phyloP scores from a whole-genome alignment of 2,113 vertebrate species.

The Poicephalus gulielmi region DNA sequence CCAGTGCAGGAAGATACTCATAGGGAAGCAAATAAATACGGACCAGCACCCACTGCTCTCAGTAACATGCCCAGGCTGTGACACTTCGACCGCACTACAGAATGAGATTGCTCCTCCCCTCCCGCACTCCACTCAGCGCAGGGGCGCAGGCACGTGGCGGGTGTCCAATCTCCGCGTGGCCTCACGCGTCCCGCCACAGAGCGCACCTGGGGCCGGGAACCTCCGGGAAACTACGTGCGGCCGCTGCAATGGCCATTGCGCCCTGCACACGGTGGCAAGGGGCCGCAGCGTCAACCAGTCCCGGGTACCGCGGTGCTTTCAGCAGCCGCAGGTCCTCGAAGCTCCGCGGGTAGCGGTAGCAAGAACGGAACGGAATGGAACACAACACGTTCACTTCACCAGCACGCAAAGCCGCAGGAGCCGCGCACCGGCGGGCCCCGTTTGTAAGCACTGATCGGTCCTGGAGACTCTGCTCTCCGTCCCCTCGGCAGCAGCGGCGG shows the following conservation, averaged over 20 bases:
- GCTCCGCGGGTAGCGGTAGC: too few species aligned
- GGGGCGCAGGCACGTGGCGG: fast-evolving
- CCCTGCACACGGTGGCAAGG: not conserved
- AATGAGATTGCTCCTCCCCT: not conserved
- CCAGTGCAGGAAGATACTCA: not conserved
- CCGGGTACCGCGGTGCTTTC: too few species aligned
- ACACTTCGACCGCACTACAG: not conserved
- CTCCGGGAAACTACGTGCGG: not conserved
- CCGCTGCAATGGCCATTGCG: fast-evolving
- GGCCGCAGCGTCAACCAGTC: not conserved
- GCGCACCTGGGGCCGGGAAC: not conserved
- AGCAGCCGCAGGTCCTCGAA: fast-evolving
- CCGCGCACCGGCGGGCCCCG: too few species aligned
- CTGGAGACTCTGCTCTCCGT: not conserved
- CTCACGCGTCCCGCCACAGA: not conserved
- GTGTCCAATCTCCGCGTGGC: too few species aligned
- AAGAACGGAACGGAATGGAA: too few species aligned
- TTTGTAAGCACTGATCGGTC: not conserved
- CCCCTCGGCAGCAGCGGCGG: too few species aligned
- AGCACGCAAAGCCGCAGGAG: too few species aligned
- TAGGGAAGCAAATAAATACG: not conserved
- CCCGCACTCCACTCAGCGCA: too few species aligned
- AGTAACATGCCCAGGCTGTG: not conserved
- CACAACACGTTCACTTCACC: not conserved
- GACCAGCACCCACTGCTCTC: fast-evolving